Conservation (phyloP, 1,140 invertebrate species). For the Ptiloglossa arizonensis region DNA sequence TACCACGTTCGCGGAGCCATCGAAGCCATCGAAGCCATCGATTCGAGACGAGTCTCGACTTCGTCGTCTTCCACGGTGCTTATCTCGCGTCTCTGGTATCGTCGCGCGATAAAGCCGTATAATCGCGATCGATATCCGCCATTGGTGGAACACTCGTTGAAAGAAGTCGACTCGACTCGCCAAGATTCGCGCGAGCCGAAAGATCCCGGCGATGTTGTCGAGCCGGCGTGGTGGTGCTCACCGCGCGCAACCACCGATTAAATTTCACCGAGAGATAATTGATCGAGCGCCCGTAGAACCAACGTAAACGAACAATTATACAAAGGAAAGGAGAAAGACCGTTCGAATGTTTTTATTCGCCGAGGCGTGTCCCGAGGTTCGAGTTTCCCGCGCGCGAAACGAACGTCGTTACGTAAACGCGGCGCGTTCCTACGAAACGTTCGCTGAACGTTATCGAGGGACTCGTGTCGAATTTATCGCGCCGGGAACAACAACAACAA, state of each 20-base stretch:
- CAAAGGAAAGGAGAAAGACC: neutral
- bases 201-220: too few relatives aligned
- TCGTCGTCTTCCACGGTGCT: too few relatives aligned
- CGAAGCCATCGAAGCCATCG: too few relatives aligned
- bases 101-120: too few relatives aligned
- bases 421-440: neutral
- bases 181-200: neutral
- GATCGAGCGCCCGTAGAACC: neutral
- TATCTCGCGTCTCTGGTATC: too few relatives aligned
- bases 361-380: neutral
- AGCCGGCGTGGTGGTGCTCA: too few relatives aligned
- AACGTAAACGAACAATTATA: slow-evolving; percentile 4
- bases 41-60: too few relatives aligned
- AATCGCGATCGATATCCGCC: too few relatives aligned
- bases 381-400: neutral
- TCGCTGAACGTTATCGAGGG: neutral
- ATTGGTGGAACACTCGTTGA: neutral
- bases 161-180: neutral
- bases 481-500: too few relatives aligned
- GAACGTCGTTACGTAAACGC: neutral
- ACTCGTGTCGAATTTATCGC: neutral
- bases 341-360: neutral
- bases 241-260: slow-evolving; percentile 6
- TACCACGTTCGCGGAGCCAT: too few relatives aligned
- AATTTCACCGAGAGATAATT: slow-evolving; percentile 9